Percentiles rank a stretch among this genome's conserved stretches.
These are phyloP conservation scores for Odontophorus gujanensis DNA, from an alignment of 2,113 vertebrate species.

Conservation along the genomic window DNA sequence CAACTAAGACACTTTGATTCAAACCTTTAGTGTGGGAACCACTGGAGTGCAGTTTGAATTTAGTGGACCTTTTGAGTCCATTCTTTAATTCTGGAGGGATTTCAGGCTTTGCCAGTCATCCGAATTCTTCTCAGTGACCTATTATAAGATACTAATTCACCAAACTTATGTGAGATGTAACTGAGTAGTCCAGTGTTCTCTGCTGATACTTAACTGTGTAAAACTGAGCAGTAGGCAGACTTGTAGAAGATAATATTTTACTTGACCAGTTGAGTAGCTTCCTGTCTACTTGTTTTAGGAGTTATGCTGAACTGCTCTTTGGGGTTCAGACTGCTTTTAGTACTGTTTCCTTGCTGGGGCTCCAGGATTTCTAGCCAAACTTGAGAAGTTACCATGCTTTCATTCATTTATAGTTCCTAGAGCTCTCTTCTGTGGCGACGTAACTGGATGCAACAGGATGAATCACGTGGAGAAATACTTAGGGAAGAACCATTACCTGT, in stretches of 20 bases:
- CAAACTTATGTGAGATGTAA: rapidly evolving
- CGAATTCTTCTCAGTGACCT: background rate
- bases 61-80: background rate
- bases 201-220: background rate
- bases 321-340: background rate
- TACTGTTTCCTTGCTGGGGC: background rate
- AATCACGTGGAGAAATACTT: background rate
- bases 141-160: background rate
- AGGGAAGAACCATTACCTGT: background rate
- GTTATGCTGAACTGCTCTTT: background rate
- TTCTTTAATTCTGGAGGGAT: background rate
- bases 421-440: background rate
- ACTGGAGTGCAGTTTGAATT: background rate
- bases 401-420: background rate
- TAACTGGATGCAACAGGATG: background rate
- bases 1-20: background rate
- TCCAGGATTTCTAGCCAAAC: background rate
- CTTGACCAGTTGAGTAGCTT: background rate
- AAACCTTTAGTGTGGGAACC: background rate
- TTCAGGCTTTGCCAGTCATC: background rate
- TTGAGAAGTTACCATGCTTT: background rate
- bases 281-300: background rate
- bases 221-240: background rate
- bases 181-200: background rate
- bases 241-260: background rate